Evolutionary conservation across 2,113 vertebrate species (phyloP).

Genomic region (Archilochus colubris): DNA sequence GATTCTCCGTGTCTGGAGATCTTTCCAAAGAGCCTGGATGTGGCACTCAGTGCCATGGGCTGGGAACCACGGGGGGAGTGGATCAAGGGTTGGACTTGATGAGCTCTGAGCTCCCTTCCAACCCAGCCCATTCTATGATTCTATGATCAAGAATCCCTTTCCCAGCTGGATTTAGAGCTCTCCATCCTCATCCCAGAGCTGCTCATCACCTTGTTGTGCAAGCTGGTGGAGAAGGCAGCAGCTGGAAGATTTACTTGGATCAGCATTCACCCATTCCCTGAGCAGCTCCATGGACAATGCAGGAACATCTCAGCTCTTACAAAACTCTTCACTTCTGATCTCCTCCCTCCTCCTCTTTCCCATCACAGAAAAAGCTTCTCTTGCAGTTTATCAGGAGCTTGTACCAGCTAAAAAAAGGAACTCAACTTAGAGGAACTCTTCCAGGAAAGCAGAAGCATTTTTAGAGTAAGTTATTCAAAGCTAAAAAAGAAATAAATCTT

Average conservation of each 20-base stretch:
- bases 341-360: background rate
- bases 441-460: background rate
- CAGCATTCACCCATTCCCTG: background rate
- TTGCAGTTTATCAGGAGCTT: background rate
- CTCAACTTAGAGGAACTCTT: background rate
- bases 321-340: fast-evolving
- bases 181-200: background rate
- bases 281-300: background rate
- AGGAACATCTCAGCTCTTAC: background rate
- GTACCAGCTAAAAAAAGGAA: background rate
- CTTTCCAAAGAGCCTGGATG: no score
- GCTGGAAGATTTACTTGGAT: no score
- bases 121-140: no score
- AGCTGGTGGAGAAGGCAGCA: background rate
- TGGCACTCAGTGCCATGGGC: no score
- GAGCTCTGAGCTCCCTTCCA: no score
- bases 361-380: background rate
- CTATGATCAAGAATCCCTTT: background rate
- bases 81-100: no score
- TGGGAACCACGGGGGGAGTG: no score
- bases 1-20: no score
- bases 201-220: background rate
- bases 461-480: background rate
- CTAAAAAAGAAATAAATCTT: background rate
- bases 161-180: background rate